Base-by-base conservation (phyloP, 2,888 invertebrate species). In the Amphipyra tragopoginis region DNA sequence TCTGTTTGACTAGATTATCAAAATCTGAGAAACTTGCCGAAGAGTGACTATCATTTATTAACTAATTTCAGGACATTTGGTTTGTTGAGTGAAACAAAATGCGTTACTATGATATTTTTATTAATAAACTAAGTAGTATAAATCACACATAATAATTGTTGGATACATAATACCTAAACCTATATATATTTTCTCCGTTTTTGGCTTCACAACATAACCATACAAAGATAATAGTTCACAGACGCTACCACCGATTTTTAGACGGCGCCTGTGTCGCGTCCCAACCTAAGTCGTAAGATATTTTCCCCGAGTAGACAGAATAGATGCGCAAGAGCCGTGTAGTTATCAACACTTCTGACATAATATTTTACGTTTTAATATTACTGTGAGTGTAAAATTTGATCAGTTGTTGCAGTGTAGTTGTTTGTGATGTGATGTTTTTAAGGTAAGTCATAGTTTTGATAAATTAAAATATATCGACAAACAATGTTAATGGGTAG, bases 371-470 rank as follows among this genome's bases (percentile, higher is more conserved):
- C 58, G 58, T 58, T 58, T 58, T 58, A 58, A 58, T 58, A 58
- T 60, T 60, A 60, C 60, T 60, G 60, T 60, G 60, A 59, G 59
- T 59, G 59, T 59, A 59, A 59, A 59, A 59, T 59, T 59, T 59
- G 59, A 54, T 60, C 61, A 61, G 54, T 61, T 61, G 61, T 61
- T 61, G 61, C 61, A 61, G 61, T 61, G 55, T 61, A 61, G 61
- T 61, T 61, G 54, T 61, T 61, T 61, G 61, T 61, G 61, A 61
- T 61, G 55, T 61, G 61, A 61, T 61, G 61, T 61, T 61, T 61
- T 55, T 53, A 54, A 61, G 59, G 59, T 59, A 59, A 59, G 59
- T 59, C 52, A 59, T 59, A 59, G 59, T 59, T 59, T 59, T 59
- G 59, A 59, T 59, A 59, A 59, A 59, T 59, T 59, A 59, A 59